These are phyloP conservation scores for Strix aluco DNA, from an alignment of 2,113 vertebrate genomes.

Conservation along the genomic window DNA sequence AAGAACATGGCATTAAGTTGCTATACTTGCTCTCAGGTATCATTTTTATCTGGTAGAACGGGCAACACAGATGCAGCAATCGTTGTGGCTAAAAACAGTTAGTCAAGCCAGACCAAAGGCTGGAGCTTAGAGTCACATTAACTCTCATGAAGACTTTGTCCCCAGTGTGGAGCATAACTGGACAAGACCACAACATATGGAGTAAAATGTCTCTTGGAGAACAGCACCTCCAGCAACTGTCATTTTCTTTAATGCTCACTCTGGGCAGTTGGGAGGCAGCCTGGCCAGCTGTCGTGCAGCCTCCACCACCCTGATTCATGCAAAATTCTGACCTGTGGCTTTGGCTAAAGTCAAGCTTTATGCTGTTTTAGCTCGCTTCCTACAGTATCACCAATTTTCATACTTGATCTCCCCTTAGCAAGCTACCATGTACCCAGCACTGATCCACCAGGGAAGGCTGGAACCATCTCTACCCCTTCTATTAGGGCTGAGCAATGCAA, in stretches of 20 bases:
- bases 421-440: not conserved
- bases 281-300: not conserved
- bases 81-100: not conserved
- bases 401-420: not conserved
- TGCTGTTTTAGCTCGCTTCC: not conserved
- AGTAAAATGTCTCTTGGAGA: conserved; percentile 18
- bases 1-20: not conserved
- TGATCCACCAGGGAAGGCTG: not conserved
- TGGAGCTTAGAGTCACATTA: not conserved
- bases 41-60: not conserved
- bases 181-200: conserved; percentile 59
- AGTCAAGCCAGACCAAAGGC: not conserved
- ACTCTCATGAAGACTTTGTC: not conserved
- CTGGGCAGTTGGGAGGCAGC: not conserved
- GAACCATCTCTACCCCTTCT: rapidly evolving
- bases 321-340: not conserved
- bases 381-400: not conserved
- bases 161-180: not conserved
- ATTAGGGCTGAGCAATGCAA: not conserved
- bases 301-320: not conserved
- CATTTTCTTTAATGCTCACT: conserved; percentile 49
- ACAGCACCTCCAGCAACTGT: conserved; percentile 34
- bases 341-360: not conserved
- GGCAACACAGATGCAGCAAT: not conserved
- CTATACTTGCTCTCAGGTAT: not conserved